Base-by-base conservation (phyloP, 2,113 vertebrate genomes). In the Oryzias woworae region DNA sequence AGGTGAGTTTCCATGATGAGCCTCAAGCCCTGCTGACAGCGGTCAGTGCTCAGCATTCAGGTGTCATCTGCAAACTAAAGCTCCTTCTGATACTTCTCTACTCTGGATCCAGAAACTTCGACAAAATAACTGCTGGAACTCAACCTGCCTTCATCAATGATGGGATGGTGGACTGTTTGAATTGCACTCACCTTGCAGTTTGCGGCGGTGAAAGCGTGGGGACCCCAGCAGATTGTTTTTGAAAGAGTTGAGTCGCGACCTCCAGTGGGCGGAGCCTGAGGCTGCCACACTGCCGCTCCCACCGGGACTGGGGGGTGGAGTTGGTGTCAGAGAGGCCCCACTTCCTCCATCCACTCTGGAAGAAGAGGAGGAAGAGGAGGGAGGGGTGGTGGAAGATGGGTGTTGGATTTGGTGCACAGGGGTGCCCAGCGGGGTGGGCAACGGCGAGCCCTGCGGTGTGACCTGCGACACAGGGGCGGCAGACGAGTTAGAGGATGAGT, bases 151-250 rank as follows among this genome's bases (percentile, higher is more conserved):
- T 36, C 36, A 36, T 36, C 36, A 36, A 2, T 10, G 36, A 36
- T 36, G 36, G 10, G 36, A 36, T 36, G 36, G 12, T 10, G 10
- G 36, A 36, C 36, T 12, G 10, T 12, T 2, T 45, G 15, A 24
- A 20, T 8, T 4, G 18, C 17, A 1, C 83, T 87, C 83, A 95
- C 95, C 95, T 91, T 96, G 95, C 75, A 96, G 92, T 86, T 96
- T 96, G 89, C 95, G 94, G 28, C 95, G 93, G 51, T 96, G 95
- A 87, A 96, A 96, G 51, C 95, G 95, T 0, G 95, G 95, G 0
- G 95, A 96, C 18, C 95, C 95, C 87, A 96, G 91, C 71, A 96
- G 93, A 80, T 95, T 96, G 90, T 96, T 96, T 75, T 95, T 96
- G 86, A 96, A 94, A 3, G 95, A 96, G 86, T 95, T 96, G 77